Percentiles rank a stretch among this genome's conserved stretches.
phyloP scores from a whole-genome alignment of 1,140 invertebrate species.

The Mamestra configurata region DNA sequence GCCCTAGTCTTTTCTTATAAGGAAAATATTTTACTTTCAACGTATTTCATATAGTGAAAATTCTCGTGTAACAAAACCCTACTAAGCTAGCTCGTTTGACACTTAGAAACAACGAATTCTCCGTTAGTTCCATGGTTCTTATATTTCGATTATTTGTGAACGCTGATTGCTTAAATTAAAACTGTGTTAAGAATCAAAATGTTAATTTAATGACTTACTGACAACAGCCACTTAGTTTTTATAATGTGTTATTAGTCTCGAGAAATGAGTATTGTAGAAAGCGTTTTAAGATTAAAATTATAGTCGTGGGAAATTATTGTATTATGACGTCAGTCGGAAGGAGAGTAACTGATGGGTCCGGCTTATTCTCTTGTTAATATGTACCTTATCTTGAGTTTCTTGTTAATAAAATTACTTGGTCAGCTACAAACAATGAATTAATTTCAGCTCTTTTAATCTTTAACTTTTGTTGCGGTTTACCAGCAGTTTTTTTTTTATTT shows the following conservation, averaged over 20 bases:
- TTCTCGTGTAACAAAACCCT: not conserved
- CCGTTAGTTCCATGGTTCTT: not conserved
- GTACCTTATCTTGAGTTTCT: too few relatives aligned
- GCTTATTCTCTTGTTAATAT: too few relatives aligned
- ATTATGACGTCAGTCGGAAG: too few relatives aligned
- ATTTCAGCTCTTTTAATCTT: too few relatives aligned
- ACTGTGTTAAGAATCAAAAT: slow-evolving; percentile 2
- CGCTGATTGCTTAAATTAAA: not conserved
- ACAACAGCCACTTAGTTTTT: slow-evolving; percentile 11
- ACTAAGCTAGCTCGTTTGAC: not conserved
- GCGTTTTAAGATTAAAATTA: not conserved
- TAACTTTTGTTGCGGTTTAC: too few relatives aligned
- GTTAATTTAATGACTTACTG: slow-evolving; percentile 17
- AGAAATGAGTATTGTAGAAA: slow-evolving; percentile 17
- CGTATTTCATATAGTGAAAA: not conserved
- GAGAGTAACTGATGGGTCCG: not conserved
- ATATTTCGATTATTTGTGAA: not conserved
- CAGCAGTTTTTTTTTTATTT: too few relatives aligned
- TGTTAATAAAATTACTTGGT: too few relatives aligned
- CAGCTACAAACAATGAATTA: too few relatives aligned
- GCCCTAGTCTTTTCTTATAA: not conserved
- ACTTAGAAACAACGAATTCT: not conserved
- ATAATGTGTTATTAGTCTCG: slow-evolving; percentile 2
- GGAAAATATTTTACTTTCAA: not conserved
- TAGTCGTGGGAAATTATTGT: slow-evolving; percentile 3